Evolutionary conservation across 1,140 invertebrate species (phyloP), one percentile per base, ranked within the genome.

Genomic region (Tetraneura akinire): DNA sequence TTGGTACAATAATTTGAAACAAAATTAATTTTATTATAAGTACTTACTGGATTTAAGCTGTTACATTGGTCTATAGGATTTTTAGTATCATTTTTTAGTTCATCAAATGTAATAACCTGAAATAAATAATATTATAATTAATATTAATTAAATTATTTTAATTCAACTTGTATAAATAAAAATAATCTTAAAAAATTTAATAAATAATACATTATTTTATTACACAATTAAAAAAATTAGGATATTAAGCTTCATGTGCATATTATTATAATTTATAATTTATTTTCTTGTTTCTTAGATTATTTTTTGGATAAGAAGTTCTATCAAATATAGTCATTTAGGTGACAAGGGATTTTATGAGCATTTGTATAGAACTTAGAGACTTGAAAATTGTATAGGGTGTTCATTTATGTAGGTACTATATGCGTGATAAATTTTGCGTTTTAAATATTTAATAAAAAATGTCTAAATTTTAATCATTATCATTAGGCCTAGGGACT

Each of bases 31-130:
- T n/a, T 51, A 45, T 18, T 47, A 78, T 86, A n/a, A n/a, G n/a
- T n/a, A 91, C 92, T 92, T 90, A 98, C 96, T 82, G 96, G 96
- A 90, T 99, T 99, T 81, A 99, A 89, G 85, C 93, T 98, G 84
- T 96, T 96, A 86, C 98, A 99, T 85, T 99, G 97, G 86, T 99
- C 97, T 83, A 99, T 99, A 21, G 98, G 98, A 90, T 99, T 99
- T 88, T 99, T 99, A 87, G 99, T 98, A 85, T 99, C 98, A 70
- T 96, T 99, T 88, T 98, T 98, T 80, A 99, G 87, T 88, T 99
- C 98, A 90, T 99, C 98, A 86, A 99, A 98, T n/a, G 96, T 96
- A 87, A 99, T 99, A 29, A 95, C 91, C 93, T 95, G 18, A 14
- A 42, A 11, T 21, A 42, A 1, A 13, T n/a, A 1, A 66, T 9